Evolutionary conservation across 2,113 vertebrate genomes (phyloP).

Genomic region (Tylochromis polylepis): DNA sequence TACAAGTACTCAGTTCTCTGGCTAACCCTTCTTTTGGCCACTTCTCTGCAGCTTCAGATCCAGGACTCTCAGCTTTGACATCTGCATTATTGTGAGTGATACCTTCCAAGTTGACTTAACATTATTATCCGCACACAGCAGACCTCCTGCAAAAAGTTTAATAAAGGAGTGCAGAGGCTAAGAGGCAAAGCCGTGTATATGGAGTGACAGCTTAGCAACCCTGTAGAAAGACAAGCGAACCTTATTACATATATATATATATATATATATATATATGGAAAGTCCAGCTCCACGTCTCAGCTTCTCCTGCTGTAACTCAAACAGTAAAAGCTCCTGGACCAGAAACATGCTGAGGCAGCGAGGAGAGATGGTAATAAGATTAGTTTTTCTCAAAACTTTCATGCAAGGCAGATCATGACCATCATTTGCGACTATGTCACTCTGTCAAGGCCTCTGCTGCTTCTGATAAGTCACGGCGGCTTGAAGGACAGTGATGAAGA

Average conservation of each 20-base stretch:
- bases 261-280: slow-evolving; percentile 14
- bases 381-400: slow-evolving; percentile 46
- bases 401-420: slow-evolving; percentile 30
- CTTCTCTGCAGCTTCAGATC: neutral
- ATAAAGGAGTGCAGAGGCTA: slow-evolving; percentile 2
- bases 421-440: slow-evolving; percentile 62
- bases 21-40: neutral
- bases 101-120: neutral
- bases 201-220: slow-evolving; percentile 13
- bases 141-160: neutral
- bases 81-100: neutral
- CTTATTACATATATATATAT: slow-evolving; percentile 16
- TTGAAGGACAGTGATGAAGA: slow-evolving; percentile 58
- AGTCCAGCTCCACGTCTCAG: slow-evolving; percentile 1
- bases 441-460: slow-evolving; percentile 51
- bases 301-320: neutral
- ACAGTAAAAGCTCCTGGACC: slow-evolving; percentile 10
- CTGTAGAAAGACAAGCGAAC: slow-evolving; percentile 3
- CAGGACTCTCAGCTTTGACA: neutral
- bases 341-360: slow-evolving; percentile 54
- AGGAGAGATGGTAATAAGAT: slow-evolving; percentile 57
- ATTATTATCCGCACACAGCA: neutral
- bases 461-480: slow-evolving; percentile 29
- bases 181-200: neutral
- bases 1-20: neutral